Percentiles rank a stretch among this genome's conserved stretches.
phyloP scores from a whole-genome alignment of 2,113 vertebrate species.

The Gallinago media region DNA sequence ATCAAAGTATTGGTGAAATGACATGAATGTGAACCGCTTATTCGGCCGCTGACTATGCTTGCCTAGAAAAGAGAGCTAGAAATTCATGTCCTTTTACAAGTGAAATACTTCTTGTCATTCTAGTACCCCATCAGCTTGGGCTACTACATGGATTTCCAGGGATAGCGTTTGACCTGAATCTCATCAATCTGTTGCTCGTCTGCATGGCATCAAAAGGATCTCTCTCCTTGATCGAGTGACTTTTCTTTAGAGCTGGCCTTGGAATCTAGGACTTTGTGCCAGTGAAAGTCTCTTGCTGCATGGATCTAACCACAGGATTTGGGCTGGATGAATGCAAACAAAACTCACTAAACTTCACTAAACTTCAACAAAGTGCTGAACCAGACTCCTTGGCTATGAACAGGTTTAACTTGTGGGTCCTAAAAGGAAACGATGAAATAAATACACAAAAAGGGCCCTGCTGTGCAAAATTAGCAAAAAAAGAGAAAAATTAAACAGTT shows the following conservation, averaged over 20 bases:
- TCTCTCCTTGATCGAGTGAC: background rate
- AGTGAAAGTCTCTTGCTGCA: background rate
- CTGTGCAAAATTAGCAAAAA: background rate
- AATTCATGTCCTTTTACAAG: background rate
- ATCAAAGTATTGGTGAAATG: background rate
- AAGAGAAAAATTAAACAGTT: background rate
- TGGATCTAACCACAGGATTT: background rate
- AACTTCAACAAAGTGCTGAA: background rate
- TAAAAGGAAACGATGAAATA: background rate
- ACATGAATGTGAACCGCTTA: background rate
- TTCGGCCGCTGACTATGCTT: background rate
- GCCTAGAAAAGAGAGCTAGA: background rate
- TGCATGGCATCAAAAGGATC: background rate
- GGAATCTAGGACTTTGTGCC: background rate
- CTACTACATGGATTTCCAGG: background rate
- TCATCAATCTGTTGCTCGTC: background rate
- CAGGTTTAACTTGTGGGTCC: background rate
- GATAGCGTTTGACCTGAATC: background rate
- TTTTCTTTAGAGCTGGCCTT: background rate
- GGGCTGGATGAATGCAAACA: fast-evolving
- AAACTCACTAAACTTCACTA: background rate
- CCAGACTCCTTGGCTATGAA: background rate
- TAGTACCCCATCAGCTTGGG: background rate
- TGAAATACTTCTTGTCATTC: background rate
- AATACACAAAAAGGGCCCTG: background rate